Conservation (phyloP, 2,888 invertebrate genomes). For the Cosmorhoe ocellata region DNA sequence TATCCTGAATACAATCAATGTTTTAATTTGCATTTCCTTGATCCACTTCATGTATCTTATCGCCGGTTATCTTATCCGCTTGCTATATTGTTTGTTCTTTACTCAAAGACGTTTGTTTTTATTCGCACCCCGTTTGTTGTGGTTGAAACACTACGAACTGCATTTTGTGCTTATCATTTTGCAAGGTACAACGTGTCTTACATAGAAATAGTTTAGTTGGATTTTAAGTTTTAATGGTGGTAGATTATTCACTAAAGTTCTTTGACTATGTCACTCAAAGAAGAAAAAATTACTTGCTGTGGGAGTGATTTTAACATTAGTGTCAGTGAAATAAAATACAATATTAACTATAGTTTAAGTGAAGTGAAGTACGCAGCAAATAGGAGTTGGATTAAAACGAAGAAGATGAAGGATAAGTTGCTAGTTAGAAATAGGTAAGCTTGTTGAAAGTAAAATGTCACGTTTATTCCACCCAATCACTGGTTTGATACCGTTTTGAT, state of each 20-base stretch:
- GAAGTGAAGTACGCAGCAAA: constrained; percentile 53
- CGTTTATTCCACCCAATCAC: too few species aligned
- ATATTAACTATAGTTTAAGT: constrained; percentile 10
- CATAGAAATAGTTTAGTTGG: constrained; percentile 32
- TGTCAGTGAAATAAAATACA: constrained; percentile 34
- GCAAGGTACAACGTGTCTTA: constrained; percentile 2
- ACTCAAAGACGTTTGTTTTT: constrained; percentile 7
- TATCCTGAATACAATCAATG: neutral
- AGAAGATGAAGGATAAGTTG: constrained; percentile 52
- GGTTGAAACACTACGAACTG: neutral
- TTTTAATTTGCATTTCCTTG: constrained; percentile 56
- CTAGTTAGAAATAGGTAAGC: constrained; percentile 61
- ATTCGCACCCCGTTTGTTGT: constrained; percentile 9
- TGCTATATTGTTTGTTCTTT: constrained; percentile 25
- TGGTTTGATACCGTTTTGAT: too few species aligned
- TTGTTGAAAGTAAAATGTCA: too few species aligned
- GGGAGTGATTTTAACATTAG: constrained; percentile 47
- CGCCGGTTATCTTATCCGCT: constrained; percentile 41
- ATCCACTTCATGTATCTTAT: constrained; percentile 66
- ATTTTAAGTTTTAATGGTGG: constrained; percentile 35
- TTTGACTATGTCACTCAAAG: constrained; percentile 15
- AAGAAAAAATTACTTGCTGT: constrained; percentile 43
- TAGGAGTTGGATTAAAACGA: constrained; percentile 60
- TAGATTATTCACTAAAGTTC: neutral
- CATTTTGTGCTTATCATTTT: constrained; percentile 2